Evolutionary conservation across 2,113 vertebrate species (phyloP).

Genomic region (Mystacornis crossleyi): DNA sequence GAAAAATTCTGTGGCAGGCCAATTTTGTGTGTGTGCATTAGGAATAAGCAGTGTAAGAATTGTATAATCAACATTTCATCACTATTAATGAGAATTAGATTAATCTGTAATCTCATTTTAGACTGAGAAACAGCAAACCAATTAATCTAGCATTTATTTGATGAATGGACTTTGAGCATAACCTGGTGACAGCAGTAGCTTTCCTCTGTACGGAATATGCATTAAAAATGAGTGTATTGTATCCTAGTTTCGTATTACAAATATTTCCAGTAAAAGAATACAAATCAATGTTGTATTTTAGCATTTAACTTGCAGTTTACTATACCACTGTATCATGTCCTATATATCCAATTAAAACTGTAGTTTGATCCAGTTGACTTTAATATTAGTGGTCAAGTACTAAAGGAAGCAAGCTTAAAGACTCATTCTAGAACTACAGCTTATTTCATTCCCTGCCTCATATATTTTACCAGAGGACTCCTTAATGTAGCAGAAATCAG

Average conservation of each 20-base stretch:
- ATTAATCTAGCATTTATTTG: constrained; percentile 65
- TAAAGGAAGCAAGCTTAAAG: constrained; percentile 78
- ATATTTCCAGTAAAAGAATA: constrained; percentile 83
- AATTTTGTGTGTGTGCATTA: neutral
- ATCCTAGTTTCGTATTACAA: constrained; percentile 71
- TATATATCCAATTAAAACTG: constrained; percentile 78
- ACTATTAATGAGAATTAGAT: constrained; percentile 49
- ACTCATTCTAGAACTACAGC: constrained; percentile 72
- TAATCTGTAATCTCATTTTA: constrained; percentile 31
- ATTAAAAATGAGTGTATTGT: constrained; percentile 73
- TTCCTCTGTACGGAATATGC: constrained; percentile 49
- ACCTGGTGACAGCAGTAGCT: constrained; percentile 42
- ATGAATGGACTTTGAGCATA: constrained; percentile 48
- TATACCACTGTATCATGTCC: constrained; percentile 73
- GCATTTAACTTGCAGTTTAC: constrained; percentile 71
- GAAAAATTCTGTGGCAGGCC: neutral
- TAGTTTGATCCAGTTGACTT: constrained; percentile 78
- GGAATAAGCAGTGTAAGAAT: neutral
- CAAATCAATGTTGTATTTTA: constrained; percentile 81
- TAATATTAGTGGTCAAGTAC: constrained; percentile 84
- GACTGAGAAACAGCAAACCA: constrained; percentile 50
- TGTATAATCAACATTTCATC: constrained; percentile 6
- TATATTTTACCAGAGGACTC: constrained; percentile 89
- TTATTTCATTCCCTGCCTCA: constrained; percentile 82
- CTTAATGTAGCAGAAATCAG: constrained; percentile 97